Conservation (phyloP, 2,888 invertebrate genomes). For the Caenorhabditis zanzibari region DNA sequence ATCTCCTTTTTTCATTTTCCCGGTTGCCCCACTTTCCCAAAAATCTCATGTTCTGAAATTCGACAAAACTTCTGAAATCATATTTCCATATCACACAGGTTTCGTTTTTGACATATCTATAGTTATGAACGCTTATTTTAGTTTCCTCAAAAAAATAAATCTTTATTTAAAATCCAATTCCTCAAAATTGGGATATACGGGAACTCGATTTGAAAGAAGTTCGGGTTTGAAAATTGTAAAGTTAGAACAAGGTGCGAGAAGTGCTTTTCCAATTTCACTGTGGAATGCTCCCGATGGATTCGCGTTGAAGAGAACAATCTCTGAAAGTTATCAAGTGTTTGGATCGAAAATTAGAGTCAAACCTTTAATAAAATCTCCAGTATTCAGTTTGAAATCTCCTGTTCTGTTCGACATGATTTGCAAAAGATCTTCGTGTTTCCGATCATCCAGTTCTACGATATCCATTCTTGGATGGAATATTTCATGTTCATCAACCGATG, state of each 20-base stretch:
- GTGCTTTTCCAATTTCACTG: slow-evolving; percentile 47
- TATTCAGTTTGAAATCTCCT: slow-evolving; percentile 52
- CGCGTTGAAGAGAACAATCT: slow-evolving; percentile 46
- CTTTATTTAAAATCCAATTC: slow-evolving; percentile 32
- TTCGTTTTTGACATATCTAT: slow-evolving; percentile 40
- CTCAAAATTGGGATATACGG: slow-evolving; percentile 13
- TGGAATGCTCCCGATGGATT: slow-evolving; percentile 31
- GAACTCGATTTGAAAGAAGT: slow-evolving; percentile 45
- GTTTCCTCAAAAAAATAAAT: slow-evolving; percentile 2
- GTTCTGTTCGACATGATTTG: slow-evolving; percentile 58
- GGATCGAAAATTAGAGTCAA: neutral
- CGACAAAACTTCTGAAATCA: no score
- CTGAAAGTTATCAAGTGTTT: slow-evolving; percentile 4
- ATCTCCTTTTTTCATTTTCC: neutral
- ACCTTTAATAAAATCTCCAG: slow-evolving; percentile 63
- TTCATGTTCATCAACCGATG: slow-evolving; percentile 40
- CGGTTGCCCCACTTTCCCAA: neutral
- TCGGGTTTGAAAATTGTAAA: slow-evolving; percentile 40
- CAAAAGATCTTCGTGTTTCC: slow-evolving; percentile 56
- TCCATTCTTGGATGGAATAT: slow-evolving; percentile 61
- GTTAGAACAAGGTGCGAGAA: slow-evolving; percentile 49
- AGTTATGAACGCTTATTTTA: neutral
- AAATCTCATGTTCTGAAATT: slow-evolving; percentile 23
- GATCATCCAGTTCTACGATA: slow-evolving; percentile 53
- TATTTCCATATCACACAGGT: slow-evolving; percentile 42